Evolutionary conservation across 2,797 vertebrate genomes (phyloP).

Genomic region (Crenuchus spilurus): DNA sequence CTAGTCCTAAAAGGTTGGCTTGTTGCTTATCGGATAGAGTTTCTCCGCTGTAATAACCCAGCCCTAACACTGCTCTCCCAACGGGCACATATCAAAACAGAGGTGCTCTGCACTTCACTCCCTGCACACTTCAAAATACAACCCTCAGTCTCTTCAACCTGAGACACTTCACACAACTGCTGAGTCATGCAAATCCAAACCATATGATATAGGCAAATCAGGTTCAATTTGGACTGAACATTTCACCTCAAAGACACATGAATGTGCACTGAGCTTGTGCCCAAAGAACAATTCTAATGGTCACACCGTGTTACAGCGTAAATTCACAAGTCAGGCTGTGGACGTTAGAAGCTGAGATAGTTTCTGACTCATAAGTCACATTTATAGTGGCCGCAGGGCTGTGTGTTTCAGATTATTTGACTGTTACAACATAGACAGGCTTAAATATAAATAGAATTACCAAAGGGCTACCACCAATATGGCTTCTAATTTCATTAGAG

Average conservation of each 20-base stretch:
- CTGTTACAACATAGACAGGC: not conserved
- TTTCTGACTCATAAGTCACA: not conserved
- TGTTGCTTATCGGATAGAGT: slow-evolving; percentile 64
- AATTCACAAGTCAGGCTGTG: not conserved
- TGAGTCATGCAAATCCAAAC: slow-evolving; percentile 32
- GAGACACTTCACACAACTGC: slow-evolving; percentile 4
- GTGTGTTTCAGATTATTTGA: not conserved
- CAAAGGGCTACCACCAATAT: not conserved
- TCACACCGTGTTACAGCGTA: not conserved
- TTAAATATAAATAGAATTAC: not conserved
- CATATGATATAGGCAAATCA: slow-evolving; percentile 2
- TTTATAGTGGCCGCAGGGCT: not conserved
- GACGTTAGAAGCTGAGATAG: not conserved
- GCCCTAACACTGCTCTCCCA: slow-evolving; percentile 16
- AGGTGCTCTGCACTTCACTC: slow-evolving; percentile 5
- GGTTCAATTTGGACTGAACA: not conserved
- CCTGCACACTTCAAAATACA: slow-evolving; percentile 29
- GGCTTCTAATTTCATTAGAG: not conserved
- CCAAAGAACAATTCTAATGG: not conserved
- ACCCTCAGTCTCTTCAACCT: not conserved
- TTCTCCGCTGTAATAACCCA: slow-evolving; percentile 8
- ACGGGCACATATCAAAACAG: slow-evolving; percentile 15
- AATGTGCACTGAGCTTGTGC: slow-evolving; percentile 25
- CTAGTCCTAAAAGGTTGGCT: slow-evolving; percentile 67
- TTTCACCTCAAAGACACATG: slow-evolving; percentile 46